phyloP scores from a whole-genome alignment of 2,888 invertebrate genomes.

The Endomychus coccineus region DNA sequence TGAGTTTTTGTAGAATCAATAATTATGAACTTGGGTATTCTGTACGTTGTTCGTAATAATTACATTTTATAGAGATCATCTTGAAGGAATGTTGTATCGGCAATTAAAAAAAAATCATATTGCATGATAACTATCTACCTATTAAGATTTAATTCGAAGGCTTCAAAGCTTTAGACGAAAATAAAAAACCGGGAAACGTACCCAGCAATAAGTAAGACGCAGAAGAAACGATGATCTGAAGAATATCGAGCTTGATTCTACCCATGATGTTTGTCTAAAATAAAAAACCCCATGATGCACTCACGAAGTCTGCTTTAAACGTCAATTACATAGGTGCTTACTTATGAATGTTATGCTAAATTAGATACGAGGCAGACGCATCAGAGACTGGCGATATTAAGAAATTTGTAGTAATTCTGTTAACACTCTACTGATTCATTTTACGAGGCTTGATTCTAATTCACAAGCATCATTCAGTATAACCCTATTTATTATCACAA shows the following conservation, averaged over 20 bases:
- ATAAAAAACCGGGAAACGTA: slow-evolving; percentile 12
- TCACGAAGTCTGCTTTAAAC: slow-evolving; percentile 14
- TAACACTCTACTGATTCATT: too few species aligned
- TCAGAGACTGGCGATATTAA: too few species aligned
- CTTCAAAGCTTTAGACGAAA: slow-evolving; percentile 15
- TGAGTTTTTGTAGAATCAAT: too few species aligned
- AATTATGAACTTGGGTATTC: too few species aligned
- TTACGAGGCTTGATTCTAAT: too few species aligned
- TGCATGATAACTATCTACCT: slow-evolving; percentile 25
- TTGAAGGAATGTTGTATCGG: slow-evolving; percentile 24
- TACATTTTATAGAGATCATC: slow-evolving; percentile 26
- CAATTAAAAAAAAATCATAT: slow-evolving; percentile 24
- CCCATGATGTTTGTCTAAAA: slow-evolving; percentile 10
- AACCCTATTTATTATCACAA: too few species aligned
- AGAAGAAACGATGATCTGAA: slow-evolving; percentile 12
- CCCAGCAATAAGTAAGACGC: slow-evolving; percentile 15
- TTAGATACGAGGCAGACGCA: too few species aligned
- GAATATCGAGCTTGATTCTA: slow-evolving; percentile 14
- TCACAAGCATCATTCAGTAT: too few species aligned
- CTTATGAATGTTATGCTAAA: too few species aligned
- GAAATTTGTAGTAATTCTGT: too few species aligned
- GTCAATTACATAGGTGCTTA: too few species aligned
- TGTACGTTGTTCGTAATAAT: slow-evolving; percentile 22
- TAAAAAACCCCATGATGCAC: slow-evolving; percentile 13
- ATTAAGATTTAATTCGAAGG: slow-evolving; percentile 24